A percentile compares a stretch with the other conserved stretches of the same genome.
Evolutionary conservation across 2,888 invertebrate species (phyloP).

Genomic region (Ptychoptera contaminata): DNA sequence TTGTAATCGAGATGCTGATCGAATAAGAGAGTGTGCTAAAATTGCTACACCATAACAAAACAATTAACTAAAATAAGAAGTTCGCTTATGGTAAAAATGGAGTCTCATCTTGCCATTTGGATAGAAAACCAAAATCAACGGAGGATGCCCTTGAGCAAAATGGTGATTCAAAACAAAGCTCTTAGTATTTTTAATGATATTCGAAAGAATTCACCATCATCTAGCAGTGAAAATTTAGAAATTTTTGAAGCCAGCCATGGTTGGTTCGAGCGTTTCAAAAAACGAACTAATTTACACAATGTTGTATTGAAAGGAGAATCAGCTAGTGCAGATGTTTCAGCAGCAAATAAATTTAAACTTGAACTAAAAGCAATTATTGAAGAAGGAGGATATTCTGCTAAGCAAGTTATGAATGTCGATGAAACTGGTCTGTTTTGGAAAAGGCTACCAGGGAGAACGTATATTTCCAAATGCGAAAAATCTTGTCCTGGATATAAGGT

Average conservation of each 20-base stretch:
- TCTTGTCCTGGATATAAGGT: conserved; percentile 1
- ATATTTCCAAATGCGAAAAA: conserved; percentile 5
- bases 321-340: conserved; percentile 6
- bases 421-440: conserved; percentile 6
- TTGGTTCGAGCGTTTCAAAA: conserved; percentile 6
- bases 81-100: conserved; percentile 6
- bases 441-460: conserved; percentile 5
- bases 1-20: conserved; percentile 7
- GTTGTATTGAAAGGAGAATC: conserved; percentile 6
- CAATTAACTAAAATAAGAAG: conserved; percentile 8
- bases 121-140: conserved; percentile 6
- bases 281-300: conserved; percentile 4
- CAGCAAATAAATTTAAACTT: conserved; percentile 2
- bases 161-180: conserved; percentile 7
- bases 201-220: conserved; percentile 5
- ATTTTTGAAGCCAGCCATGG: background rate
- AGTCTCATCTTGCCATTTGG: conserved; percentile 6
- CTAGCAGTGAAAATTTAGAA: background rate
- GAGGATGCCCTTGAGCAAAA: conserved; percentile 8
- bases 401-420: conserved; percentile 8
- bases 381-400: conserved; percentile 8
- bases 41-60: conserved; percentile 7
- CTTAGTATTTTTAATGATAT: conserved; percentile 5
- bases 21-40: conserved; percentile 8
- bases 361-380: conserved; percentile 7